These are phyloP conservation scores for Campoletis sonorensis DNA, from an alignment of 1,140 invertebrate genomes.

Conservation along the genomic window DNA sequence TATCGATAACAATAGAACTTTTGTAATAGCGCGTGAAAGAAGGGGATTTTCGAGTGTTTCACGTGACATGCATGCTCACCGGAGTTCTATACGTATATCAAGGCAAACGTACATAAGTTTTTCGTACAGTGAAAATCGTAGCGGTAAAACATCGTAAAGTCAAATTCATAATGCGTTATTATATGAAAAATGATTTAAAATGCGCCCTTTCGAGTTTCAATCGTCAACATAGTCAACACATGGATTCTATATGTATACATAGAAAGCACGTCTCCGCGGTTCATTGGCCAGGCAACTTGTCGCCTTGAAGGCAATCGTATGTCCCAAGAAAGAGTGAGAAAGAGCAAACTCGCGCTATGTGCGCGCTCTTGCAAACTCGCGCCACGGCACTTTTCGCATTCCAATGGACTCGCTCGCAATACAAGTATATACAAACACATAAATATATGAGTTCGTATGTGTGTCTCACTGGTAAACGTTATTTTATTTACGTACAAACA, in stretches of 20 bases:
- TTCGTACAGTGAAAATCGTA: not conserved
- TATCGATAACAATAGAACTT: conserved; percentile 33
- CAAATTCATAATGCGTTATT: not conserved
- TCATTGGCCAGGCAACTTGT: conserved; percentile 74
- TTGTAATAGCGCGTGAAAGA: conserved; percentile 22
- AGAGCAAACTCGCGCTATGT: conserved; percentile 1
- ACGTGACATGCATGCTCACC: not conserved
- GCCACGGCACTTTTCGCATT: conserved; percentile 43
- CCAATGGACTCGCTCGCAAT: conserved; percentile 29
- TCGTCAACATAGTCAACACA: not conserved
- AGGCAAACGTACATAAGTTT: not conserved
- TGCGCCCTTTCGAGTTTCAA: not conserved
- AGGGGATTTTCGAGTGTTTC: conserved; percentile 5
- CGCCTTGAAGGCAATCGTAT: conserved; percentile 69
- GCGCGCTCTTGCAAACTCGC: conserved; percentile 16
- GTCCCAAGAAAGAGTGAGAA: conserved; percentile 19
- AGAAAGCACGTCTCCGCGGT: conserved; percentile 54
- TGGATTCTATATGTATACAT: conserved; percentile 3
- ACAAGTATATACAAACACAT: not conserved
- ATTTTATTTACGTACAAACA: not conserved
- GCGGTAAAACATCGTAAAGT: not conserved
- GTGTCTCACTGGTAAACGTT: not conserved
- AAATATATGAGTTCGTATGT: no score
- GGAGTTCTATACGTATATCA: not conserved
- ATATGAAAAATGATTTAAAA: not conserved